Percentiles rank a stretch among this genome's conserved stretches.
Conservation (phyloP, 2,113 vertebrate genomes). For the Tautogolabrus adspersus region DNA sequence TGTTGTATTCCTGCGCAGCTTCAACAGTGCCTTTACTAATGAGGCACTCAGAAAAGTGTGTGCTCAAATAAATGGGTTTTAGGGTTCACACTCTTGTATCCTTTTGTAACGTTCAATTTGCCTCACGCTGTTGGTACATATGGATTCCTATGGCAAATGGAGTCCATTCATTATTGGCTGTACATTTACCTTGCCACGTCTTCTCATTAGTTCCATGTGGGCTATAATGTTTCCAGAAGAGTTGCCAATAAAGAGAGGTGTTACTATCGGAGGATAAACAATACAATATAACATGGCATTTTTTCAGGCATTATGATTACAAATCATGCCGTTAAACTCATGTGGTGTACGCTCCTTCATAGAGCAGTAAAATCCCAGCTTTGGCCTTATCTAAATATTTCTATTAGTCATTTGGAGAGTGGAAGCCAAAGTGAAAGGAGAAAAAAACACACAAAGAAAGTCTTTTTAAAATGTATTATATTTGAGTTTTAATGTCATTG, state of each 20-base stretch:
- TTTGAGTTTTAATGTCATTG: slow-evolving; percentile 48
- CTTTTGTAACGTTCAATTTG: slow-evolving; percentile 62
- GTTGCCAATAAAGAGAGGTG: slow-evolving; percentile 52
- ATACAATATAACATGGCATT: slow-evolving; percentile 18
- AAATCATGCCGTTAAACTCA: slow-evolving; percentile 6
- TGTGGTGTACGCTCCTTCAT: slow-evolving; percentile 10
- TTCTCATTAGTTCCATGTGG: slow-evolving; percentile 52
- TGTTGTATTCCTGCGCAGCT: slow-evolving; percentile 60
- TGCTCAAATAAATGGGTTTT: slow-evolving; percentile 57
- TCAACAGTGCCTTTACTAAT: slow-evolving; percentile 66
- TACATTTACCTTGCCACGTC: slow-evolving; percentile 48
- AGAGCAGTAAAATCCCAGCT: slow-evolving; percentile 18
- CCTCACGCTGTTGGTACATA: slow-evolving; percentile 47
- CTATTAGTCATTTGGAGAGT: slow-evolving; percentile 24
- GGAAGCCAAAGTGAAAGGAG: neutral
- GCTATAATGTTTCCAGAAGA: slow-evolving; percentile 49
- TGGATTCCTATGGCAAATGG: slow-evolving; percentile 42
- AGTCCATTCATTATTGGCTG: slow-evolving; percentile 46
- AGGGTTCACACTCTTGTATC: slow-evolving; percentile 47
- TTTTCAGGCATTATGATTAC: slow-evolving; percentile 27
- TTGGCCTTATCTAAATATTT: slow-evolving; percentile 10
- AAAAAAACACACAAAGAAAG: neutral
- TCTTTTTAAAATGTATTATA: slow-evolving; percentile 26
- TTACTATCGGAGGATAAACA: slow-evolving; percentile 44
- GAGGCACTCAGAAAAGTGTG: slow-evolving; percentile 56